A percentile compares a stretch with the other conserved stretches of the same genome.
Conservation (phyloP, 1,140 invertebrate species). For the Heliconius congener region DNA sequence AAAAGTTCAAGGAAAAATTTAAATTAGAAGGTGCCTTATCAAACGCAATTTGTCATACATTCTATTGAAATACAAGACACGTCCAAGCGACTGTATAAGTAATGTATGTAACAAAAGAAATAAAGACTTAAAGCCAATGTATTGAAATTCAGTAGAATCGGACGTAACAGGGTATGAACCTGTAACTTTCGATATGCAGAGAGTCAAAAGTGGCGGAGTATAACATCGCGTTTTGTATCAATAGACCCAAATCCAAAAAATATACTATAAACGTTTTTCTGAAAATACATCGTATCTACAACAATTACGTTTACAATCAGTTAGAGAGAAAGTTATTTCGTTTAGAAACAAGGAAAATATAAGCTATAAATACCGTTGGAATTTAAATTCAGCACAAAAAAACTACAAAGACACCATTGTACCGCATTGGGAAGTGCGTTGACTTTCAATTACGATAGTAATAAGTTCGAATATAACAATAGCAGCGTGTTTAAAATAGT, state of each 20-base stretch:
- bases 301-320: no score
- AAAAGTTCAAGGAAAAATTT: constrained; percentile 8
- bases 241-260: no score
- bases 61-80: neutral
- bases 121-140: neutral
- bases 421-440: constrained; percentile 5
- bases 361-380: neutral
- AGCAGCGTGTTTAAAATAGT: neutral
- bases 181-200: neutral
- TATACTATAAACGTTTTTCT: no score
- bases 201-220: neutral
- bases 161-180: neutral
- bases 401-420: neutral
- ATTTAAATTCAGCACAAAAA: neutral
- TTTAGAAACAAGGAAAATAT: neutral
- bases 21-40: constrained; percentile 5
- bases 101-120: neutral
- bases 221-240: no score
- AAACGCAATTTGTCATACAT: neutral
- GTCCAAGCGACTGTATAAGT: neutral
- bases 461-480: neutral
- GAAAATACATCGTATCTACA: no score
- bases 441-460: neutral
- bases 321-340: no score
- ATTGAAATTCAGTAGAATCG: neutral